A percentile compares a stretch with the other conserved stretches of the same genome.
Conservation (phyloP, 2,113 vertebrate species). For the Cyanoramphus novaezelandiae region DNA sequence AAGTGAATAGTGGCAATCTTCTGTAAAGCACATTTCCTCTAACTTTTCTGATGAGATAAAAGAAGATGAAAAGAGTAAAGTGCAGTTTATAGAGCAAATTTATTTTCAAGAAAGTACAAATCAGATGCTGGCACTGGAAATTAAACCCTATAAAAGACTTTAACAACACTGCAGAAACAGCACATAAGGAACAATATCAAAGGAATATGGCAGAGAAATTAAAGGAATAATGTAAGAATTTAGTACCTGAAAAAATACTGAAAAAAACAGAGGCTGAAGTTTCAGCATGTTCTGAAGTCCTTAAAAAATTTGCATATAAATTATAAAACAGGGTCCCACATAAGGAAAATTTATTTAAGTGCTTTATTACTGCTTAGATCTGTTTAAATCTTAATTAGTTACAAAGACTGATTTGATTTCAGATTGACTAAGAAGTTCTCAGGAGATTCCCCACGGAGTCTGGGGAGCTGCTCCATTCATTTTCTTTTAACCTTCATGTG, state of each 20-base stretch:
- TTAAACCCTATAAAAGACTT: background rate
- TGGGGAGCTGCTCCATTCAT: background rate
- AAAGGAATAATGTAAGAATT: background rate
- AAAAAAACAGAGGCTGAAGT: background rate
- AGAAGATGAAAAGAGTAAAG: background rate
- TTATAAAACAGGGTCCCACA: background rate
- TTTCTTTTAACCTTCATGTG: background rate
- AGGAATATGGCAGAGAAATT: background rate
- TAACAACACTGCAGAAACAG: background rate
- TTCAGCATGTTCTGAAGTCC: background rate
- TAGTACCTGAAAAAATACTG: background rate
- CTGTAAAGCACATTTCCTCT: background rate
- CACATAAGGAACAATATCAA: background rate
- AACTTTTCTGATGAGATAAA: fast-evolving
- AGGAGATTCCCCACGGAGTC: background rate
- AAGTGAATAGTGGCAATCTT: background rate
- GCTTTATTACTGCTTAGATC: background rate
- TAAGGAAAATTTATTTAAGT: background rate
- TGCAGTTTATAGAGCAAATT: background rate
- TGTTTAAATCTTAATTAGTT: background rate
- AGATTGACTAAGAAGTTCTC: background rate
- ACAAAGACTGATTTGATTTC: background rate
- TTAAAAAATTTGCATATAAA: background rate
- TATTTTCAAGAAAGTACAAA: background rate
- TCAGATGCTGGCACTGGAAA: background rate